Conservation (phyloP, 2,888 invertebrate genomes). For the Leptinotarsa juncta region DNA sequence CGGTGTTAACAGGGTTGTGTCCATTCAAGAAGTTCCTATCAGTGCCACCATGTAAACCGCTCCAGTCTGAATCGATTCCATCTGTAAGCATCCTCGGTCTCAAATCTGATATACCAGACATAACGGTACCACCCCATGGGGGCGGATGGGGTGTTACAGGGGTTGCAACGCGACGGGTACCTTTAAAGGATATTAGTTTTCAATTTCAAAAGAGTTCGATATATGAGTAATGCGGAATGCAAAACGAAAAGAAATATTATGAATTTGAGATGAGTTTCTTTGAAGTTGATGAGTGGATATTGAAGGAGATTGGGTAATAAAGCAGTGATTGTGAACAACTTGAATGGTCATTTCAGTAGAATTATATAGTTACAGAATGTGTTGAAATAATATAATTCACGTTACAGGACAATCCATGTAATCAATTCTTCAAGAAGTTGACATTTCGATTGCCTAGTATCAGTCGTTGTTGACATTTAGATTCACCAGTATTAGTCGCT, state of each 20-base stretch:
- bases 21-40: slow-evolving; percentile 63
- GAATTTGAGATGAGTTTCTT: too few species aligned
- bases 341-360: too few species aligned
- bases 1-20: slow-evolving; percentile 63
- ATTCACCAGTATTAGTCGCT: too few species aligned
- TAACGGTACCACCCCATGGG: slow-evolving; percentile 54
- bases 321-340: too few species aligned
- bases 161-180: slow-evolving; percentile 62
- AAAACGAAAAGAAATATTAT: background rate
- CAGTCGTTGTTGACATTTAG: too few species aligned
- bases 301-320: too few species aligned
- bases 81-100: slow-evolving; percentile 62
- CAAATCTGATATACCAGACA: slow-evolving; percentile 59
- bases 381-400: too few species aligned
- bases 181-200: slow-evolving; percentile 40
- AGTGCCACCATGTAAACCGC: slow-evolving; percentile 55
- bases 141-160: slow-evolving; percentile 61
- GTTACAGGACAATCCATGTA: too few species aligned
- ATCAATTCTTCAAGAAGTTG: too few species aligned
- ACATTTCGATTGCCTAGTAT: too few species aligned
- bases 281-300: too few species aligned
- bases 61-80: slow-evolving; percentile 65
- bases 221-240: background rate
- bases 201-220: slow-evolving; percentile 6
- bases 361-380: too few species aligned